A percentile compares a stretch with the other conserved stretches of the same genome.
These are phyloP conservation scores for Gobio gobio DNA, from an alignment of 2,113 vertebrate genomes.

Conservation along the genomic window DNA sequence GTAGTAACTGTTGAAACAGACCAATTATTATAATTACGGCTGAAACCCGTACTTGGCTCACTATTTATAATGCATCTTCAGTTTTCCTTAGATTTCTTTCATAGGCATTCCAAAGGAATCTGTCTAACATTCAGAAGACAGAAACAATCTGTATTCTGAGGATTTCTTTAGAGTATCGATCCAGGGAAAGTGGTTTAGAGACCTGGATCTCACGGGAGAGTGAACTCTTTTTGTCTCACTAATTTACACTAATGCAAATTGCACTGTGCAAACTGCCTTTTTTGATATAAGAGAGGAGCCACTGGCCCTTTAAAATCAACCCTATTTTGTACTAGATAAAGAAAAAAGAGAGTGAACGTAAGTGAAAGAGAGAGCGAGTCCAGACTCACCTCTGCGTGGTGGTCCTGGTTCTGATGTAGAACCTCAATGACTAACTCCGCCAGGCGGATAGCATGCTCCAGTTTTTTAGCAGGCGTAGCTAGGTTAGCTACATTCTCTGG, in stretches of 20 bases:
- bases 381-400: conserved; percentile 97
- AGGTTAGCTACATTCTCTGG: conserved; percentile 99
- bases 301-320: conserved; percentile 21
- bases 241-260: conserved; percentile 41
- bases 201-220: conserved; percentile 22
- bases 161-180: conserved; percentile 36
- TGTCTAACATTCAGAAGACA: conserved; percentile 5
- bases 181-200: conserved; percentile 41
- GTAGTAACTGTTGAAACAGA: conserved; percentile 46
- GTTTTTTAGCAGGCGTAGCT: conserved; percentile 99
- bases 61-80: conserved; percentile 23
- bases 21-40: conserved; percentile 36
- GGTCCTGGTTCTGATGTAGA: conserved; percentile 98
- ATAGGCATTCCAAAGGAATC: conserved; percentile 4
- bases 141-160: conserved; percentile 22
- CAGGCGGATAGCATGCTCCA: conserved; percentile 98
- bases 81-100: conserved; percentile 10
- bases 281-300: background rate
- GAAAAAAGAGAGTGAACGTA: conserved; percentile 32
- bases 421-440: conserved; percentile 99
- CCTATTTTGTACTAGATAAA: background rate
- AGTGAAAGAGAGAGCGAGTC: conserved; percentile 57
- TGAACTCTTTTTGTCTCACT: conserved; percentile 13
- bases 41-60: conserved; percentile 1
- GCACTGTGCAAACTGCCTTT: conserved; percentile 1